Evolutionary conservation across 2,113 vertebrate genomes (phyloP).

Genomic region (Mobula hypostoma): DNA sequence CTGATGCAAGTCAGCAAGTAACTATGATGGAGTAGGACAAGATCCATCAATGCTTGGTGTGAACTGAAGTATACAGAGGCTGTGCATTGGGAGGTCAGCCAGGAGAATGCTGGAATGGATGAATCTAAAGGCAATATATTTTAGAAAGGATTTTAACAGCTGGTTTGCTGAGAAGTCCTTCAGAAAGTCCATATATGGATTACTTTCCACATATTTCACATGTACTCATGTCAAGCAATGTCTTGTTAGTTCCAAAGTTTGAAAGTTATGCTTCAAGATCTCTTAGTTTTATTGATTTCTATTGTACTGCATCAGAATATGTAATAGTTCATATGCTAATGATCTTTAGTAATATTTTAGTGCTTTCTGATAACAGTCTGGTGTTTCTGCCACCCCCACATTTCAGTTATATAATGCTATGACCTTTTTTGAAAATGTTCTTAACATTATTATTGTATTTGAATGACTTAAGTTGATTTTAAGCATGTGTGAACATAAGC

Average conservation of each 20-base stretch:
- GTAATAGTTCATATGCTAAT: background rate
- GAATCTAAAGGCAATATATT: too few species aligned
- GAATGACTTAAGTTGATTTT: background rate
- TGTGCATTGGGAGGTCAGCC: too few species aligned
- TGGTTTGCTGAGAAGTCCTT: background rate
- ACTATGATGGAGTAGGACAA: too few species aligned
- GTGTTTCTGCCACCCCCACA: background rate
- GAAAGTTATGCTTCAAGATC: background rate
- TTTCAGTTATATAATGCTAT: background rate
- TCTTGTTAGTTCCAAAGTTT: background rate
- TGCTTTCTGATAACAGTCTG: background rate
- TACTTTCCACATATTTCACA: background rate
- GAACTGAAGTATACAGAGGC: too few species aligned
- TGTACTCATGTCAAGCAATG: background rate
- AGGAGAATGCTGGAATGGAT: too few species aligned
- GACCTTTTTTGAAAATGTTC: background rate
- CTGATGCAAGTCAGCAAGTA: too few species aligned
- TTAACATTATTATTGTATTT: background rate
- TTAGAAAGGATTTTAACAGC: too few species aligned
- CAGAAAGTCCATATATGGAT: background rate
- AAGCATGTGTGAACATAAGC: too few species aligned
- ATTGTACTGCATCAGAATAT: background rate
- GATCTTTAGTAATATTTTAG: background rate
- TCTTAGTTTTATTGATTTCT: background rate
- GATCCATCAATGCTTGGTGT: too few species aligned